Base-by-base conservation (phyloP, 2,888 invertebrate genomes). In the Patella ulyssiponensis region DNA sequence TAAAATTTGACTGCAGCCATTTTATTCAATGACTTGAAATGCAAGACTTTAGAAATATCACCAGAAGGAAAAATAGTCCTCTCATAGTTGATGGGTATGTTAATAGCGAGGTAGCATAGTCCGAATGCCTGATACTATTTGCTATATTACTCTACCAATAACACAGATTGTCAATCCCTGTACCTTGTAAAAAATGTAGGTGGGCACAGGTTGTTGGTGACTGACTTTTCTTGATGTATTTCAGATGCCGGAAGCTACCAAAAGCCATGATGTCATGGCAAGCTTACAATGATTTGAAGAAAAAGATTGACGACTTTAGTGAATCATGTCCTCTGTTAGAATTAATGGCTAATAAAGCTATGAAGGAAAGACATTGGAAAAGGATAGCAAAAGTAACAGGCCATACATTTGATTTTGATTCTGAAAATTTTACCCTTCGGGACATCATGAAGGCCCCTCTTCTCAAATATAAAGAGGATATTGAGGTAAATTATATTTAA, bases 261-360 rank as follows among this genome's bases (percentile, higher is more conserved):
- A 95, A 94, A 90, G 96, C 94, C 0, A 94, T 97, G 94, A 95
- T 95, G 88, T 95, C 96, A 76, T 97, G 97, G 97, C 96, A 96
- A 0, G 97, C 97, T 0, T 97, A 93, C 88, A 93, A 95, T 75
- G 96, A 96, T 84, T 91, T 97, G 78, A 97, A 96, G 89, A 95
- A 94, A 82, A 97, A 96, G 92, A 96, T 97, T 80, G 97, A 97
- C 85, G 96, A 97, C 89, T 97, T 97, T 90, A 96, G 95, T 89
- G 95, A 97, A 91, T 95, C 95, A 12, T 96, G 96, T 88, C 97
- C 97, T 0, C 90, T 97, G 54, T 91, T 97, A 52, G 96, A 97
- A 90, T 88, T 97, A 83, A 97, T 97, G 97, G 95, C 96, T 4
- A 95, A 96, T 88, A 96, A 96, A 89, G 94, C 96, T 1, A 95